phyloP scores from a whole-genome alignment of 2,797 vertebrate genomes.

The Centroberyx gerrardi region DNA sequence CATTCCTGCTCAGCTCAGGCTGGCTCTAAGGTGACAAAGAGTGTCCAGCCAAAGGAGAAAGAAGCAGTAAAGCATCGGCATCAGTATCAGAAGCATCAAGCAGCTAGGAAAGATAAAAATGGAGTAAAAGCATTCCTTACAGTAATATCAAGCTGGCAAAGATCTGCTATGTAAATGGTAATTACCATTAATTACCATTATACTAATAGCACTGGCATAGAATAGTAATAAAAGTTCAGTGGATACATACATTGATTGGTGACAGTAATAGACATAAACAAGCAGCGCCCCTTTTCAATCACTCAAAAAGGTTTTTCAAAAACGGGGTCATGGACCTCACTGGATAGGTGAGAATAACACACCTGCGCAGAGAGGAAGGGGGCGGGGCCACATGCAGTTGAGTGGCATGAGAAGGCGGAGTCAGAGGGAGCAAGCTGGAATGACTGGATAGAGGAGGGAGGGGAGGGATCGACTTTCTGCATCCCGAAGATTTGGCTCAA shows the following conservation, averaged over 20 bases:
- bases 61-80: conserved; percentile 49
- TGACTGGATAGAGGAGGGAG: conserved; percentile 80
- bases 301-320: background rate
- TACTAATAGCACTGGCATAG: background rate
- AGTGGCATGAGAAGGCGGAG: conserved; percentile 77
- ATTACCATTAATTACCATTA: too few species aligned
- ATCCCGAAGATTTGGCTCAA: conserved; percentile 90
- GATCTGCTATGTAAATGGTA: background rate
- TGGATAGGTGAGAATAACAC: conserved; percentile 72
- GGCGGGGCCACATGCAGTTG: conserved; percentile 83
- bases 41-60: conserved; percentile 57
- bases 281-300: background rate
- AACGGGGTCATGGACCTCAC: background rate
- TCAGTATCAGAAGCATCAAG: conserved; percentile 52
- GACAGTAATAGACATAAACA: background rate
- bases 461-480: conserved; percentile 74
- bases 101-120: conserved; percentile 65
- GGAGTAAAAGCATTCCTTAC: conserved; percentile 21
- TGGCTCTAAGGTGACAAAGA: conserved; percentile 76
- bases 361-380: conserved; percentile 88
- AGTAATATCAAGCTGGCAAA: conserved; percentile 22
- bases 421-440: conserved; percentile 80
- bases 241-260: background rate
- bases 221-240: conserved; percentile 1
- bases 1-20: conserved; percentile 82